Evolutionary conservation across 2,888 invertebrate genomes (phyloP).

Genomic region (Crepidodera aurea): DNA sequence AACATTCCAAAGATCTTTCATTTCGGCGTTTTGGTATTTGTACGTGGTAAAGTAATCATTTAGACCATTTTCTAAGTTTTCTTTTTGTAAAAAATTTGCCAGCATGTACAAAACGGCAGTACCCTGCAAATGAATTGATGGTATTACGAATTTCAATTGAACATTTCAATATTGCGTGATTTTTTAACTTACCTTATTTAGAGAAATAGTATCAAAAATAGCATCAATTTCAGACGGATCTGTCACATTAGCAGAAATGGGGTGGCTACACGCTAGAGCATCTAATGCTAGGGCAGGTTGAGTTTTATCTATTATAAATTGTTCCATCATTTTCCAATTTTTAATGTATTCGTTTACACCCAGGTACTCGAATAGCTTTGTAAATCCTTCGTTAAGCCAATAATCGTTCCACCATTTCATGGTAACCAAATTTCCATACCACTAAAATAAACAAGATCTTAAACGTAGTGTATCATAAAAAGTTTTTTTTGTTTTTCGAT

Average conservation of each 20-base stretch:
- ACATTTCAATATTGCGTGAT: too few relatives aligned
- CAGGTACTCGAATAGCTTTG: constrained; percentile 82
- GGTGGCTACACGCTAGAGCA: constrained; percentile 75
- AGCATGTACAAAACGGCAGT: constrained; percentile 77
- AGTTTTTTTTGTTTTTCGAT: too few relatives aligned
- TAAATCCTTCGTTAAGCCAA: constrained; percentile 91
- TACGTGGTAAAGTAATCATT: constrained; percentile 74
- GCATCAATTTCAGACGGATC: constrained; percentile 76
- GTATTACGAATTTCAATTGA: too few relatives aligned
- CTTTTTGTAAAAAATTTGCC: constrained; percentile 71
- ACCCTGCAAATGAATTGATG: too few relatives aligned
- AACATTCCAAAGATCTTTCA: constrained; percentile 82
- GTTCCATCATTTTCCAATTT: constrained; percentile 75
- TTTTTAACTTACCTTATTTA: constrained; percentile 76
- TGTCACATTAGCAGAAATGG: constrained; percentile 72
- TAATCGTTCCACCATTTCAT: constrained; percentile 95
- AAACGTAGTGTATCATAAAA: too few relatives aligned
- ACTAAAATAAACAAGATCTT: constrained; percentile 60
- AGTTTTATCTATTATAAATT: constrained; percentile 73
- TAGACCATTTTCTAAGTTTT: constrained; percentile 70
- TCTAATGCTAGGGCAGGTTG: constrained; percentile 74
- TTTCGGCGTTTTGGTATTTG: constrained; percentile 77
- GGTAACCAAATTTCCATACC: constrained; percentile 92
- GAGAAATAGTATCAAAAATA: constrained; percentile 79
- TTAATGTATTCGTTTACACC: constrained; percentile 71